Base-by-base conservation (phyloP, 2,888 invertebrate species). In the Deilephila porcellus region DNA sequence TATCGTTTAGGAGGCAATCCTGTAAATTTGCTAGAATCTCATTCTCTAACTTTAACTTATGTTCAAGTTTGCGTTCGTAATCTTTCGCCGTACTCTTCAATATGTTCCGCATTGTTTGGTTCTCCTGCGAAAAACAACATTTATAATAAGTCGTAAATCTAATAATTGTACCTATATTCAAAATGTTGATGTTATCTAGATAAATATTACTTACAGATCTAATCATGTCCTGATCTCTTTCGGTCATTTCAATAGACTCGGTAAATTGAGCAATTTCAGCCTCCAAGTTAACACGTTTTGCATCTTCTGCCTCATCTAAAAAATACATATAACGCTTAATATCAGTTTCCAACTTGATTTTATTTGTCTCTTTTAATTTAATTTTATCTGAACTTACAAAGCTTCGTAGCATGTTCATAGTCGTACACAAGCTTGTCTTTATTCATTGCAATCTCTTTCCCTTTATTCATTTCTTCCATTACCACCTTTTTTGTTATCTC, bases 1-100 rank as follows among this genome's bases (percentile, higher is more conserved):
- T 97, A 80, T 97, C 96, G 63, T 96, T 96, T 6, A 96, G 95
- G 6, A 97, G 86, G 82, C 97, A 96, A 17, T 97, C 96, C 82
- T 97, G 97, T 0, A 97, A 90, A 74, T 96, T 95, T 29, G 89
- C 85, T 7, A 97, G 84, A 52, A 97, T 96, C 64, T 95, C 91
- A 74, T 97, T 96, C 85, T 98, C 97, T 70, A 97, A 77, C 60
- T 93, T 90, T 19, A 93, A 82, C 84, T 97, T 97, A 70, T 92
- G 90, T n/a, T 88, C 90, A 0, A 83, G 79, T 71, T 95, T 90
- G 75, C 94, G 95, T 19, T 96, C 96, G 7, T 83, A 78, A 19
- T 94, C 93, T 60, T 92, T 92, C 56, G 85, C 86, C 0, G 91
- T 90, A 52, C 82, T 88, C 70, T 87, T 91, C 52, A 94, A 78